Percentiles rank a stretch among this genome's conserved stretches.
Conservation (phyloP, 1,140 invertebrate species). For the Drosophila pandora region DNA sequence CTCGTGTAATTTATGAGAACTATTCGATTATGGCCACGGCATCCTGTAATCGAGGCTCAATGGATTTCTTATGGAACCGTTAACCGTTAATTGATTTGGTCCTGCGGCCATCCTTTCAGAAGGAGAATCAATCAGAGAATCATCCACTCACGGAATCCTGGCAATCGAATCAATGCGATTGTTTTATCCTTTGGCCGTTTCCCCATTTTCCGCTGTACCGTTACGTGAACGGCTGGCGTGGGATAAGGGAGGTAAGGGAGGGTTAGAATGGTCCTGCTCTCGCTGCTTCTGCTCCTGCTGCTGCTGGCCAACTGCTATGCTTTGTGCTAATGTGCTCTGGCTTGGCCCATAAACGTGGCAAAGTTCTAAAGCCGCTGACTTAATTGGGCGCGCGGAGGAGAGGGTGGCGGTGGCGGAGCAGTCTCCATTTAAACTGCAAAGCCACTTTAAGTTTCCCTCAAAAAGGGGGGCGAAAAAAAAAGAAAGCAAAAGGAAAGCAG, state of each 20-base stretch:
- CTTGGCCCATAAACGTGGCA: constrained; percentile 60
- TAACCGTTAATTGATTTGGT: constrained; percentile 36
- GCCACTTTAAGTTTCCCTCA: constrained; percentile 53
- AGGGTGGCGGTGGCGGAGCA: constrained; percentile 7
- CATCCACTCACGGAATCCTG: constrained; percentile 11
- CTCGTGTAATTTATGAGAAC: constrained; percentile 6
- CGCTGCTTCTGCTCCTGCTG: not conserved
- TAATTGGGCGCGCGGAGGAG: constrained; percentile 33
- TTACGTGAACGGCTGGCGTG: not conserved
- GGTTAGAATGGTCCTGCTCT: constrained; percentile 16
- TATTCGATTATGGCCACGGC: constrained; percentile 32
- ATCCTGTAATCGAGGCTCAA: constrained; percentile 31
- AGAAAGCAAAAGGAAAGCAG: constrained; percentile 27
- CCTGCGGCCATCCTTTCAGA: constrained; percentile 11
- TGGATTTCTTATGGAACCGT: constrained; percentile 30
- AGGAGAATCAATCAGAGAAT: constrained; percentile 24
- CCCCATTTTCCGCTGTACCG: constrained; percentile 17
- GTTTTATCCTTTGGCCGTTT: constrained; percentile 31
- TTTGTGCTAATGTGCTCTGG: constrained; percentile 49
- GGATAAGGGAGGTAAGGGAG: not conserved
- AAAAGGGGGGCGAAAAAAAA: constrained; percentile 15
- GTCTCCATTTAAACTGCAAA: constrained; percentile 50
- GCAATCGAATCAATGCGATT: constrained; percentile 38
- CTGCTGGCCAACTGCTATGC: constrained; percentile 35
- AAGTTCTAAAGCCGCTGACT: constrained; percentile 54